Percentiles rank a stretch among this genome's conserved stretches.
Evolutionary conservation across 2,797 vertebrate species (phyloP).

Genomic region (Vultur gryphus): DNA sequence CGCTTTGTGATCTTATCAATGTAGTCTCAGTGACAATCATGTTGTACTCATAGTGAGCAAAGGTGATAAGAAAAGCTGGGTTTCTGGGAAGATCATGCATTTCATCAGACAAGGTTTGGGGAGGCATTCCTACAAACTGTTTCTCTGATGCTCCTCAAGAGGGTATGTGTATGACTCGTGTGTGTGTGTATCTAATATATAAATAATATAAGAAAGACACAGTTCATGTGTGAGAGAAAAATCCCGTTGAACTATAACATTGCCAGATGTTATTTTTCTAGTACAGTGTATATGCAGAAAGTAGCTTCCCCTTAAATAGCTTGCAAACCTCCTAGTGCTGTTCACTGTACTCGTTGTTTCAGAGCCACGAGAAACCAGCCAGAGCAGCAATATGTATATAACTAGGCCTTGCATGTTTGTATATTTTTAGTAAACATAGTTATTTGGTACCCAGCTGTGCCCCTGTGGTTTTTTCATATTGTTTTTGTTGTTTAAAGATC

Average conservation of each 20-base stretch:
- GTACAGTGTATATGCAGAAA: not conserved
- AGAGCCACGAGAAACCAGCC: conserved; percentile 14
- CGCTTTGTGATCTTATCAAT: not conserved
- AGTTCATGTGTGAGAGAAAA: not conserved
- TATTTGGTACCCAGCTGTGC: conserved; percentile 51
- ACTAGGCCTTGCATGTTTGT: conserved; percentile 9
- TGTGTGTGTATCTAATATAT: not conserved
- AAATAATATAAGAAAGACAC: not conserved
- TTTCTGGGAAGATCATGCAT: not conserved
- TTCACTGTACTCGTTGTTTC: not conserved
- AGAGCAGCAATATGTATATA: not conserved
- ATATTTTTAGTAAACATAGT: conserved; percentile 48
- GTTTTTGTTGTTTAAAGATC: conserved; percentile 46
- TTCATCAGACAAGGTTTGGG: not conserved
- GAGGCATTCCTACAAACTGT: not conserved
- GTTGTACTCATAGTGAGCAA: not conserved
- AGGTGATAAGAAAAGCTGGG: not conserved
- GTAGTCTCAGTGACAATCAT: not conserved
- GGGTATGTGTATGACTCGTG: no score
- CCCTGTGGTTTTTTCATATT: conserved; percentile 32
- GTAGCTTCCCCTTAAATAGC: not conserved
- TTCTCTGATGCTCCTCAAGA: not conserved
- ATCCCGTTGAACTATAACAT: not conserved
- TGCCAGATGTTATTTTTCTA: conserved; percentile 12
- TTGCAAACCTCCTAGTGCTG: not conserved